Percentiles rank a stretch among this genome's conserved stretches.
These are phyloP conservation scores for Gila orcuttii DNA, from an alignment of 2,113 vertebrate genomes.

Conservation along the genomic window DNA sequence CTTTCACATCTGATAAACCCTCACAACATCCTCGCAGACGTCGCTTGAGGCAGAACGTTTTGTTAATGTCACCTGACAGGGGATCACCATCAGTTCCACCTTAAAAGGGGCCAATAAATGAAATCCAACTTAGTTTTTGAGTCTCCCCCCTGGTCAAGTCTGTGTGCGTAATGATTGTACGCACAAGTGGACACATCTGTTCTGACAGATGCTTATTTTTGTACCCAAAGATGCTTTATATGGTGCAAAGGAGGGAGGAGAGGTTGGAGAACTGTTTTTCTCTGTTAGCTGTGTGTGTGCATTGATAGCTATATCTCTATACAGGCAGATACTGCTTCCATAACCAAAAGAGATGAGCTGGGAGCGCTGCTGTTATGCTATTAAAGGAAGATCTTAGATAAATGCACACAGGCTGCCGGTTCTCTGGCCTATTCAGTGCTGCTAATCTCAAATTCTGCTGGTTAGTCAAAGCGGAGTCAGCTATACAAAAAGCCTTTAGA, in stretches of 20 bases:
- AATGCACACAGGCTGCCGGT: not conserved
- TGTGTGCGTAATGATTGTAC: slow-evolving; percentile 2
- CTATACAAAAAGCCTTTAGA: slow-evolving; percentile 15
- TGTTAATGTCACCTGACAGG: slow-evolving; percentile 23
- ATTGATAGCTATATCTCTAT: slow-evolving; percentile 13
- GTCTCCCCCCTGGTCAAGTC: slow-evolving; percentile 25
- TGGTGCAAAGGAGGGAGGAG: not conserved
- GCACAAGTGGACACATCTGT: slow-evolving; percentile 39
- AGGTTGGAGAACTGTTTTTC: not conserved
- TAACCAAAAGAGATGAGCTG: not conserved
- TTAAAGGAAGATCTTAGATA: slow-evolving; percentile 27
- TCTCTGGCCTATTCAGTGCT: not conserved
- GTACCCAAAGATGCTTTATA: slow-evolving; percentile 27
- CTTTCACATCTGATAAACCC: slow-evolving; percentile 42
- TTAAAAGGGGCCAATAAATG: slow-evolving; percentile 39
- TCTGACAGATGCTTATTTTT: slow-evolving; percentile 48
- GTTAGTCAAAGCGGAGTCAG: slow-evolving; percentile 14
- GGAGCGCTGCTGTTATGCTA: not conserved
- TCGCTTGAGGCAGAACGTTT: slow-evolving; percentile 25
- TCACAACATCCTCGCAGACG: slow-evolving; percentile 31
- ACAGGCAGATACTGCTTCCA: not conserved
- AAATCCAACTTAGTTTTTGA: slow-evolving; percentile 34
- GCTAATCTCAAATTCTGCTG: slow-evolving; percentile 47
- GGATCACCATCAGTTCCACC: slow-evolving; percentile 21
- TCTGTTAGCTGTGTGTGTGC: not conserved